Evolutionary conservation across 2,113 vertebrate genomes (phyloP).

Genomic region (Apodemus sylvaticus): DNA sequence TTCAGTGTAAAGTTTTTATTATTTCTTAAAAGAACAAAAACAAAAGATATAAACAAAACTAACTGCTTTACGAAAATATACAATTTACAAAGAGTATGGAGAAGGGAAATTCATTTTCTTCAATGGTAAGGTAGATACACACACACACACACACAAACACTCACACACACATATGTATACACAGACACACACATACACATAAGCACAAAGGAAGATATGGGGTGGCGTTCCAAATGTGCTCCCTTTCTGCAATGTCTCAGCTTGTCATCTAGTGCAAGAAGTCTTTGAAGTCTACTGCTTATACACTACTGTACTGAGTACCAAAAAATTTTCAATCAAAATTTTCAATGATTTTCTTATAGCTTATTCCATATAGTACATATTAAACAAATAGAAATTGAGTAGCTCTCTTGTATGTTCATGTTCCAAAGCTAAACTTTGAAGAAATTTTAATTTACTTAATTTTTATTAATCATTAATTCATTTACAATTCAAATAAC

Average conservation of each 20-base stretch:
- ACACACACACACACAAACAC: too few species aligned
- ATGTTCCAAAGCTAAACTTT: background rate
- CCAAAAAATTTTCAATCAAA: background rate
- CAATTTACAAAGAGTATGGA: background rate
- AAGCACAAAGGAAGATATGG: too few species aligned
- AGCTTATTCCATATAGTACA: background rate
- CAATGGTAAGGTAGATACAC: too few species aligned
- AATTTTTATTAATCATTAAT: background rate
- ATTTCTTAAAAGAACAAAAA: background rate
- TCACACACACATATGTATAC: too few species aligned
- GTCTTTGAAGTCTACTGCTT: background rate
- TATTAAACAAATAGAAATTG: slow-evolving; percentile 2
- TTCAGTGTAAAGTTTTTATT: background rate
- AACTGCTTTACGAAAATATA: background rate
- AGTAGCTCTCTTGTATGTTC: background rate
- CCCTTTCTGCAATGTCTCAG: too few species aligned
- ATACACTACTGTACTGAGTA: background rate
- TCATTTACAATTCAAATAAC: too few species aligned
- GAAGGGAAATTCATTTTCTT: too few species aligned
- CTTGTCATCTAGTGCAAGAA: too few species aligned
- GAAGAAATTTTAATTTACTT: background rate
- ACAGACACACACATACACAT: too few species aligned
- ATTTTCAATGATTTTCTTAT: background rate
- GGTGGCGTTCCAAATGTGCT: too few species aligned
- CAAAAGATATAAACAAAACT: background rate